phyloP scores from a whole-genome alignment of 2,113 vertebrate species.

The Thymallus thymallus region DNA sequence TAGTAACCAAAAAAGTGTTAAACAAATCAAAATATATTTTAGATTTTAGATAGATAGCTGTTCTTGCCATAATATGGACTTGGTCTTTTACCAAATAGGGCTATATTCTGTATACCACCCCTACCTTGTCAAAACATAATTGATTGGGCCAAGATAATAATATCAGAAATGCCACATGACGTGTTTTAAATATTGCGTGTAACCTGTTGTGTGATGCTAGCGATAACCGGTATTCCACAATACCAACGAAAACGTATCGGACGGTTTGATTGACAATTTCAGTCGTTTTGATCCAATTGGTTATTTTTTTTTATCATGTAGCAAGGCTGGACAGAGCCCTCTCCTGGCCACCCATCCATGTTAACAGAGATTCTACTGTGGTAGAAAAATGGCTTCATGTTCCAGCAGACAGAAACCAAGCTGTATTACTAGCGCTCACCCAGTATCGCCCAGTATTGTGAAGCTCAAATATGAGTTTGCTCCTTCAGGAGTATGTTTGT shows the following conservation, averaged over 20 bases:
- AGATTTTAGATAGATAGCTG: no score
- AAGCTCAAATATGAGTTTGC: background rate
- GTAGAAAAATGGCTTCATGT: background rate
- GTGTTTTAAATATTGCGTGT: slow-evolving; percentile 47
- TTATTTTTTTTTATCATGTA: background rate
- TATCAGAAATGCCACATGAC: slow-evolving; percentile 4
- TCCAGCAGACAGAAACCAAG: no score
- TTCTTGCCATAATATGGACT: no score
- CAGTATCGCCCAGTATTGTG: no score
- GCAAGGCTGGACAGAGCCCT: slow-evolving; percentile 24
- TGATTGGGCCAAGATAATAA: no score
- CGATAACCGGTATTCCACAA: background rate
- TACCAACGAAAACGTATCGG: slow-evolving; percentile 1
- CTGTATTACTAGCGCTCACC: background rate
- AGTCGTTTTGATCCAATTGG: background rate
- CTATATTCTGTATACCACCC: no score
- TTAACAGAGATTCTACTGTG: background rate
- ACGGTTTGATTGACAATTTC: slow-evolving; percentile 1
- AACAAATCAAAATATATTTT: no score
- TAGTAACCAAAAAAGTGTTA: no score
- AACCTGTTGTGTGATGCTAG: slow-evolving; percentile 5
- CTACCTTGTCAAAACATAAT: no score
- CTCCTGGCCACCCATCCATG: slow-evolving; percentile 23
- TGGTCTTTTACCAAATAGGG: no score
- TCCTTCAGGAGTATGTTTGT: background rate